Evolutionary conservation across 2,888 invertebrate species (phyloP).

Genomic region (Drosophila kokeensis): DNA sequence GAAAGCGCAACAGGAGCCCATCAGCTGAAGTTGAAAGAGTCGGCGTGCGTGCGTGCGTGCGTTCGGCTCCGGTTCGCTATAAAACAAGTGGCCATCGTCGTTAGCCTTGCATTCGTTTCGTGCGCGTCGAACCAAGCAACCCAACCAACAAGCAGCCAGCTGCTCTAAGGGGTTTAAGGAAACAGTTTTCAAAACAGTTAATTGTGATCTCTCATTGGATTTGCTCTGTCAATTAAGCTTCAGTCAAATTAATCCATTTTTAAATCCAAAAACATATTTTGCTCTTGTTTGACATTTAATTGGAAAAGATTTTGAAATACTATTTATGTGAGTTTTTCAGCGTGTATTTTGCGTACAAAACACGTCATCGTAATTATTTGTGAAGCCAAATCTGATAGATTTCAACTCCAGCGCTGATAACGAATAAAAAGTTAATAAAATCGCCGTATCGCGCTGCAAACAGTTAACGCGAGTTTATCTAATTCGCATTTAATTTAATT

Average conservation of each 20-base stretch:
- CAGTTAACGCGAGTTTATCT: slow-evolving; percentile 45
- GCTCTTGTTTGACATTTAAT: slow-evolving; percentile 26
- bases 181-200: slow-evolving; percentile 15
- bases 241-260: slow-evolving; percentile 5
- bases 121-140: slow-evolving; percentile 69
- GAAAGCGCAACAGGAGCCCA: slow-evolving; percentile 73
- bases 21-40: slow-evolving; percentile 67
- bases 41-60: slow-evolving; percentile 11
- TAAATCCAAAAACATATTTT: not conserved
- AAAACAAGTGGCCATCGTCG: slow-evolving; percentile 63
- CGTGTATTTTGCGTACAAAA: slow-evolving; percentile 12
- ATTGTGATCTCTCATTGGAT: slow-evolving; percentile 22
- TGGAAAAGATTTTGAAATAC: slow-evolving; percentile 42
- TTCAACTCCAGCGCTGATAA: slow-evolving; percentile 37
- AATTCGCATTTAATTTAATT: slow-evolving; percentile 42
- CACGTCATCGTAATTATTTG: slow-evolving; percentile 2
- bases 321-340: slow-evolving; percentile 28
- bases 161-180: slow-evolving; percentile 16
- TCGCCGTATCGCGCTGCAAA: slow-evolving; percentile 28
- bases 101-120: slow-evolving; percentile 67
- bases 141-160: slow-evolving; percentile 21
- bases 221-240: not conserved
- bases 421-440: slow-evolving; percentile 16
- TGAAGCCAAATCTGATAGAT: slow-evolving; percentile 12
- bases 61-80: slow-evolving; percentile 60